These are phyloP conservation scores for Ambastaia sidthimunki DNA, from an alignment of 2,797 vertebrate species.

Conservation along the genomic window DNA sequence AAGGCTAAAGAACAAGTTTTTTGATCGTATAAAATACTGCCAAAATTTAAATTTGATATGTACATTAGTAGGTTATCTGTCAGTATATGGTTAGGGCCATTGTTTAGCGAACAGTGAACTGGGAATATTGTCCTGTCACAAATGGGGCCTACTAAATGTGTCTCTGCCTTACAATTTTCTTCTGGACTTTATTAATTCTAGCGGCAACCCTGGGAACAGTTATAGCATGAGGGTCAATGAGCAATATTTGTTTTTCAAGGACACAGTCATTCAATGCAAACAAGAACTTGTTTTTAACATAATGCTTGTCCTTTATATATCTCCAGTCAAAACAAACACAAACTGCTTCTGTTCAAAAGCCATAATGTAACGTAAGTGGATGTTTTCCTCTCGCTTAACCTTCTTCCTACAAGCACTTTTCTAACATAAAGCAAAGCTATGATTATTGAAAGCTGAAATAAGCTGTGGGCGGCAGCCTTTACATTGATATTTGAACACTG, in stretches of 20 bases:
- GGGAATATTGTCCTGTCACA: too few species aligned
- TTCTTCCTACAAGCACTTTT: conserved; percentile 30
- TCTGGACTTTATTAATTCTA: too few species aligned
- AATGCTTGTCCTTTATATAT: conserved; percentile 17
- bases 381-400: conserved; percentile 36
- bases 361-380: conserved; percentile 29
- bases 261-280: conserved; percentile 1
- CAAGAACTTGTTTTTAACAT: background rate
- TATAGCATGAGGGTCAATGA: background rate
- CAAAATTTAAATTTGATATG: too few species aligned
- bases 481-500: conserved; percentile 51
- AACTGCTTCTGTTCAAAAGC: conserved; percentile 15
- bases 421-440: conserved; percentile 29
- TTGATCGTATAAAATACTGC: too few species aligned
- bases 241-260: background rate
- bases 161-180: too few species aligned
- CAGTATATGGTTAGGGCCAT: too few species aligned
- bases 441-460: conserved; percentile 33
- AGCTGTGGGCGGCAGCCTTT: conserved; percentile 10
- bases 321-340: conserved; percentile 41
- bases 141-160: too few species aligned
- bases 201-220: background rate
- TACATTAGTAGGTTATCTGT: too few species aligned
- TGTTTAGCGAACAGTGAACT: too few species aligned
- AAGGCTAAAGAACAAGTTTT: background rate